These are phyloP conservation scores for Pachypsylla venusta DNA, from an alignment of 1,140 invertebrate species.

Conservation along the genomic window DNA sequence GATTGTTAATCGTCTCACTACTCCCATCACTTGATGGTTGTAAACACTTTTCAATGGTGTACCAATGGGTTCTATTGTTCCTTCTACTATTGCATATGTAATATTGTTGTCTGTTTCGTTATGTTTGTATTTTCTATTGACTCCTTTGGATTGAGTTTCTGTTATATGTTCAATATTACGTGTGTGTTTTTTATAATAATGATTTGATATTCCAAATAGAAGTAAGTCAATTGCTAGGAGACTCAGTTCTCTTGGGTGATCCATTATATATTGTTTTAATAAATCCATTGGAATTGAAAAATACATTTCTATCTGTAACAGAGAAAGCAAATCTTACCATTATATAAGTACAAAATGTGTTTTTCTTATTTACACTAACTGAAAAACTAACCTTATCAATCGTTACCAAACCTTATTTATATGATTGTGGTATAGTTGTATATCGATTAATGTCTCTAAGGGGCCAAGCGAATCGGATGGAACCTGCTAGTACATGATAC, in stretches of 20 bases:
- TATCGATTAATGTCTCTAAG: too few species aligned
- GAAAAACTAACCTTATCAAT: too few species aligned
- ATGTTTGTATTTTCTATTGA: conserved; percentile 35
- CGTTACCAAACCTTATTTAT: too few species aligned
- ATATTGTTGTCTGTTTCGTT: conserved; percentile 43
- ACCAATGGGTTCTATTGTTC: conserved; percentile 52
- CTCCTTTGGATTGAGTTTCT: not conserved
- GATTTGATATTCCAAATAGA: not conserved
- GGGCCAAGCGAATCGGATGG: too few species aligned
- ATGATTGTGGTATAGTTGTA: too few species aligned
- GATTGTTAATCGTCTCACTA: conserved; percentile 50
- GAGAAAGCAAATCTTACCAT: too few species aligned
- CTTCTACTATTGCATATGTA: conserved; percentile 52
- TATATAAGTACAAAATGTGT: too few species aligned
- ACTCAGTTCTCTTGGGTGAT: not conserved
- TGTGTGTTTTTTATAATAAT: not conserved
- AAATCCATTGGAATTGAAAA: too few species aligned
- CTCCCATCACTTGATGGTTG: conserved; percentile 49
- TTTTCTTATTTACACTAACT: too few species aligned
- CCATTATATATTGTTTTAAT: not conserved
- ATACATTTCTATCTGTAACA: too few species aligned
- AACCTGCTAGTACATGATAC: too few species aligned
- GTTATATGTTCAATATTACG: not conserved
- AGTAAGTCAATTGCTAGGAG: not conserved
- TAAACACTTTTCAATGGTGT: conserved; percentile 51